These are phyloP conservation scores for Megaptera novaeangliae DNA, from an alignment of 2,113 vertebrate genomes.

Conservation along the genomic window DNA sequence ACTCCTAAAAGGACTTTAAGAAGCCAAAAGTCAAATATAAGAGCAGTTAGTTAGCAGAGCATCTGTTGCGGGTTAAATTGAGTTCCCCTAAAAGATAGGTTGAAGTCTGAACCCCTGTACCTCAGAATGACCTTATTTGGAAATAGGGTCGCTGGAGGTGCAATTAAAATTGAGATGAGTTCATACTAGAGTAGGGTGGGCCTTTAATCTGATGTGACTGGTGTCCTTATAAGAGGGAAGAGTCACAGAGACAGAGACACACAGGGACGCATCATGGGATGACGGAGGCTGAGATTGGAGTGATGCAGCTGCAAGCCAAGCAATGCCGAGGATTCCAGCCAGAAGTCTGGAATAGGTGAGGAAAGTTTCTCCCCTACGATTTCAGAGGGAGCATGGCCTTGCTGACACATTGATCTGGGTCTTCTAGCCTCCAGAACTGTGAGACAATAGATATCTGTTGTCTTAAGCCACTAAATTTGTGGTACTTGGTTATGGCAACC, in stretches of 20 bases:
- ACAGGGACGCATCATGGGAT: background rate
- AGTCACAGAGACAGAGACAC: background rate
- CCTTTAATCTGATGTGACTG: background rate
- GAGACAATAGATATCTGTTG: background rate
- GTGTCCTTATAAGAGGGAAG: background rate
- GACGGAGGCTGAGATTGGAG: background rate
- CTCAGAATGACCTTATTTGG: background rate
- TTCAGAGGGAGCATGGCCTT: background rate
- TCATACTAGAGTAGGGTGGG: background rate
- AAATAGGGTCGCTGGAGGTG: background rate
- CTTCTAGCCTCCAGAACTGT: background rate
- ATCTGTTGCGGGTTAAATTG: background rate
- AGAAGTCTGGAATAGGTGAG: background rate
- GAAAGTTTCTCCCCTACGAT: background rate
- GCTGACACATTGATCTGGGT: background rate
- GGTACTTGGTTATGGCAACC: background rate
- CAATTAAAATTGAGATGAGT: background rate
- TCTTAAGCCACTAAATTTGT: background rate
- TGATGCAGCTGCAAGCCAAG: fast-evolving
- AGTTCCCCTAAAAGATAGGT: background rate
- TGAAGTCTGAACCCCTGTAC: background rate
- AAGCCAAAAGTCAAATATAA: background rate
- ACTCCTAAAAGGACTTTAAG: background rate
- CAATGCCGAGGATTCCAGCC: fast-evolving
- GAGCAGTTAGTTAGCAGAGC: background rate